phyloP scores from a whole-genome alignment of 2,888 invertebrate species.

The Sepioteuthis lessoniana region DNA sequence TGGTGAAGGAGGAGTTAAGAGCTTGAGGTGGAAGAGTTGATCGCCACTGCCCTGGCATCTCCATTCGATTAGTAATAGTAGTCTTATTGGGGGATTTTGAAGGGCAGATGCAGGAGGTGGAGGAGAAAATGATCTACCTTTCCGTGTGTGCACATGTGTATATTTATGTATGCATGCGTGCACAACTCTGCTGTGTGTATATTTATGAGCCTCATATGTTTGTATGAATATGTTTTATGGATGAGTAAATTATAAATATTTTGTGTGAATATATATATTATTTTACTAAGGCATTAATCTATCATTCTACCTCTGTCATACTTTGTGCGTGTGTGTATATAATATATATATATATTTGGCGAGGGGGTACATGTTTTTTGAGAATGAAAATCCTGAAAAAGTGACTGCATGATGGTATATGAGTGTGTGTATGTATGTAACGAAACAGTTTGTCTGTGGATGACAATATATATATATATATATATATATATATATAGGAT shows the following conservation, averaged over 20 bases:
- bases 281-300: not conserved
- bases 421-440: no score
- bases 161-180: not conserved
- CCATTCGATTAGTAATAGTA: not conserved
- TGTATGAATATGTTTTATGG: not conserved
- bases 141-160: not conserved
- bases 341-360: no score
- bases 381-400: no score
- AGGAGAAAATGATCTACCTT: not conserved
- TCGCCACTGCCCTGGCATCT: slow-evolving; percentile 8
- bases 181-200: no score
- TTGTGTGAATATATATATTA: not conserved
- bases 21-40: slow-evolving; percentile 6
- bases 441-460: no score
- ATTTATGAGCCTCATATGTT: not conserved
- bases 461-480: no score
- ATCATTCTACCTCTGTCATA: not conserved
- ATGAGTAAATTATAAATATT: not conserved
- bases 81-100: not conserved
- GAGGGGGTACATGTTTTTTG: no score
- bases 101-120: not conserved
- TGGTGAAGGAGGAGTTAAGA: slow-evolving; percentile 17
- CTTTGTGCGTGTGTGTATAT: no score
- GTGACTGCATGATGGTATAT: no score
- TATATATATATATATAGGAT: no score